phyloP scores from a whole-genome alignment of 92 coral and sea anemone genomes.

The Porites divaricata region DNA sequence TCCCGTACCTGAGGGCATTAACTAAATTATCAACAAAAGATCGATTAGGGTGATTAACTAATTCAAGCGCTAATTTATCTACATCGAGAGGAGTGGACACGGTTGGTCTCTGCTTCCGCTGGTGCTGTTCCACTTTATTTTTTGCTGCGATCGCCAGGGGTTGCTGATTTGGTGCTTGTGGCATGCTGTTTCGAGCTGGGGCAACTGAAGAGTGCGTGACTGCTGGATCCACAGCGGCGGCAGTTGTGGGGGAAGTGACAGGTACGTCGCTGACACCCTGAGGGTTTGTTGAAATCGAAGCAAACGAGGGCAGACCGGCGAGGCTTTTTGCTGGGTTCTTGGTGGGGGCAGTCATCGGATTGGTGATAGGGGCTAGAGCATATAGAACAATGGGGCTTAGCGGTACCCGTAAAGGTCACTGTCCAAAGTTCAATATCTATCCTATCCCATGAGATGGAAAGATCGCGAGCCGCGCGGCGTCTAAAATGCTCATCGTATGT shows the following conservation, averaged over 20 bases:
- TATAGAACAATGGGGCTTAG: no score
- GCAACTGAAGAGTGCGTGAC: slow-evolving; percentile 26
- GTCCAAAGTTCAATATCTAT: no score
- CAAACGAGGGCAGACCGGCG: no score
- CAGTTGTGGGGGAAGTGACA: slow-evolving; percentile 53
- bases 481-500: no score
- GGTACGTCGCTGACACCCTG: slow-evolving; percentile 32
- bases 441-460: no score
- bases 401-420: no score
- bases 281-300: no score
- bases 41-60: slow-evolving; percentile 42
- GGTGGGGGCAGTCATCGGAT: no score
- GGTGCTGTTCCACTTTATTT: slow-evolving; percentile 22
- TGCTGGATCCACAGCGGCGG: slow-evolving; percentile 29
- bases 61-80: slow-evolving; percentile 15
- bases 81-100: slow-evolving; percentile 29
- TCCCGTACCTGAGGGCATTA: slow-evolving; percentile 22
- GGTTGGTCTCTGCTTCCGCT: background rate
- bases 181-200: background rate
- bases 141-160: slow-evolving; percentile 21
- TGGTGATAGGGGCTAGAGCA: no score
- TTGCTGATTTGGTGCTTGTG: slow-evolving; percentile 13
- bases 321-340: no score
- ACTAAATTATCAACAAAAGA: slow-evolving; percentile 31
- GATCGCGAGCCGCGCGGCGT: no score